Base-by-base conservation (phyloP, 2,797 vertebrate species). In the Chaenodraco wilsoni region DNA sequence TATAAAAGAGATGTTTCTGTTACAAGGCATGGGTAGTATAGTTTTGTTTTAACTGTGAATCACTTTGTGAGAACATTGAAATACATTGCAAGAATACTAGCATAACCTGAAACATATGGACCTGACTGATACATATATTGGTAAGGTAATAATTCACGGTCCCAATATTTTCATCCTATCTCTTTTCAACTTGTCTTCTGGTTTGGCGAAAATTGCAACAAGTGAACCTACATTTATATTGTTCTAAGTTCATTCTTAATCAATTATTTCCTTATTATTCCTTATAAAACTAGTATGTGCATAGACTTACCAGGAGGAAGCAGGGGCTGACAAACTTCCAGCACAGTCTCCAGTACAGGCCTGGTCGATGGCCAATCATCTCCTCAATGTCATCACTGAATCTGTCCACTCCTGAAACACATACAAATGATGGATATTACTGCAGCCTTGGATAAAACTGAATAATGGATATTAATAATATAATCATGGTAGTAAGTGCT, bases 241-340 rank as follows among this genome's bases (percentile, higher is more conserved):
- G 33, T 9, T 37, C 7, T 37, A 7, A 37, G 33, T 37, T 37
- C 33, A 9, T 37, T 37, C 6, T 37, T 37, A 37, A 37, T 37
- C 33, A 9, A 37, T 37, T 37, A 27, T 49, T 56, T 4, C 19
- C 12, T 12, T 59, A 41, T 19, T 43, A 9, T 56, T 4, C 19
- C 12, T 12, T 59, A 41, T 19, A 46, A 9, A 64, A 17, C 33
- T 1, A 0, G 8, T 44, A 37, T 52, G 23, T 41, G 58, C 33
- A 65, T 3, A 5, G 1, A 67, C 93, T 92, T 89, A 97, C 96
- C 95, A 97, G 85, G 21, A 97, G 96, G 78, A 97, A 97, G 85
- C 96, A 97, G 55, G 96, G 96, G 65, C 96, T 97, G 82, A 97
- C 96, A 85, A 96, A 96, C 91, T 97, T 97, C 96, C 96, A 97